A percentile compares a stretch with the other conserved stretches of the same genome.
Conservation (phyloP, 1,140 invertebrate species). For the Listronotus bonariensis region DNA sequence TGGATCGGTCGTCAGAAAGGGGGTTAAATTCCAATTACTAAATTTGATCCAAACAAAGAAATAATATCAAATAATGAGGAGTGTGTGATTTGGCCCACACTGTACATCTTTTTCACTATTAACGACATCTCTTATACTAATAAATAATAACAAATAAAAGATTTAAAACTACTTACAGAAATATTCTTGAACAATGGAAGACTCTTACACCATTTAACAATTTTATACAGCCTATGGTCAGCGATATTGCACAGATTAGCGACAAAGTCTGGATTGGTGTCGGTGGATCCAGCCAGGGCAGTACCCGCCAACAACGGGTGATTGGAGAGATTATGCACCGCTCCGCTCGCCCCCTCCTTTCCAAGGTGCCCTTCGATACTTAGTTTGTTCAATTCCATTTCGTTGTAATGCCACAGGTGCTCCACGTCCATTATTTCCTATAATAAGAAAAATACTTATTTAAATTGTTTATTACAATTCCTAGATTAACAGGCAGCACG, state of each 20-base stretch:
- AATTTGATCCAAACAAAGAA: too few species aligned
- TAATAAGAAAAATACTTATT: background rate
- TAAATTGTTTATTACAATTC: too few species aligned
- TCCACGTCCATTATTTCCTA: slow-evolving; percentile 94
- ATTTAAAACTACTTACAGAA: slow-evolving; percentile 67
- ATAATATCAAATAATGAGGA: too few species aligned
- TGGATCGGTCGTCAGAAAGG: too few species aligned
- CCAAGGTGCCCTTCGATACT: slow-evolving; percentile 56
- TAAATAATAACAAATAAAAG: too few species aligned
- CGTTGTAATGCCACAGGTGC: slow-evolving; percentile 90
- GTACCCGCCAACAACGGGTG: slow-evolving; percentile 66
- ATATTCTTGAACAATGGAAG: slow-evolving; percentile 96
- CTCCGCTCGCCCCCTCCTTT: slow-evolving; percentile 57
- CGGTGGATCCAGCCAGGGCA: slow-evolving; percentile 62
- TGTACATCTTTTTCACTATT: too few species aligned
- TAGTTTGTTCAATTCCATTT: slow-evolving; percentile 66
- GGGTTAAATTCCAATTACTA: too few species aligned
- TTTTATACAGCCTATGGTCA: slow-evolving; percentile 94
- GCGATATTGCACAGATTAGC: slow-evolving; percentile 91
- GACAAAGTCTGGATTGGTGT: slow-evolving; percentile 80
- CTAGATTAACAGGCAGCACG: too few species aligned
- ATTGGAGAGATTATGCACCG: slow-evolving; percentile 54
- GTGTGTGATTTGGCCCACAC: too few species aligned
- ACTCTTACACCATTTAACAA: slow-evolving; percentile 98
- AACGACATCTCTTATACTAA: too few species aligned